Conservation (phyloP, 2,797 vertebrate genomes). For the Dermochelys coriacea region DNA sequence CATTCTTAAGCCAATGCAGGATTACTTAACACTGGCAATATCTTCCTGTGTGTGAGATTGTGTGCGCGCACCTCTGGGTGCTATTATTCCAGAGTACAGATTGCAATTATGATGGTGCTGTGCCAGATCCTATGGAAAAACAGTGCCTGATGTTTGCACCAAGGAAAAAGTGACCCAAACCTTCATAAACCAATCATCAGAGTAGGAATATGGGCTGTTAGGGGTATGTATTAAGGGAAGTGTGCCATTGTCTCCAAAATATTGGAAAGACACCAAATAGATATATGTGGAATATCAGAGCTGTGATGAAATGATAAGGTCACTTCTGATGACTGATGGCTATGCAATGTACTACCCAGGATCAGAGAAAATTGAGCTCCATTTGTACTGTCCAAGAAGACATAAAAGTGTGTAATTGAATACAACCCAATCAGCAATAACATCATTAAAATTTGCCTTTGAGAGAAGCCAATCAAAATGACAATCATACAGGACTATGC, state of each 20-base stretch:
- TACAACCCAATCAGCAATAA: not conserved
- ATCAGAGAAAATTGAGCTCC: not conserved
- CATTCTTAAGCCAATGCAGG: not conserved
- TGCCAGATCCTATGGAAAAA: not conserved
- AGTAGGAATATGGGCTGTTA: not conserved
- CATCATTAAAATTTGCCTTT: not conserved
- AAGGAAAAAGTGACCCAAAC: not conserved
- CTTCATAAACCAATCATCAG: not conserved
- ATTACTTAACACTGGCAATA: not conserved
- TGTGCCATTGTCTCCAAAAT: not conserved
- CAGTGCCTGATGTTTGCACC: not conserved
- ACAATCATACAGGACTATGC: not conserved
- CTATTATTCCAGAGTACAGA: not conserved
- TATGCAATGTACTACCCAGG: not conserved
- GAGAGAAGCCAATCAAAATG: not conserved
- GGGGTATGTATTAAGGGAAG: not conserved
- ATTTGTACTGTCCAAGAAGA: not conserved
- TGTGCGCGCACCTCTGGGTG: rapidly evolving
- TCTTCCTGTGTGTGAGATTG: not conserved
- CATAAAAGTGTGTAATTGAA: not conserved
- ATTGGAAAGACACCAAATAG: not conserved
- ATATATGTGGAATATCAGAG: not conserved
- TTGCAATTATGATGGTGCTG: not conserved
- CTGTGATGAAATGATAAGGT: not conserved
- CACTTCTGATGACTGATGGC: not conserved